Evolutionary conservation across 2,797 vertebrate species (phyloP).

Genomic region (Periparus ater): DNA sequence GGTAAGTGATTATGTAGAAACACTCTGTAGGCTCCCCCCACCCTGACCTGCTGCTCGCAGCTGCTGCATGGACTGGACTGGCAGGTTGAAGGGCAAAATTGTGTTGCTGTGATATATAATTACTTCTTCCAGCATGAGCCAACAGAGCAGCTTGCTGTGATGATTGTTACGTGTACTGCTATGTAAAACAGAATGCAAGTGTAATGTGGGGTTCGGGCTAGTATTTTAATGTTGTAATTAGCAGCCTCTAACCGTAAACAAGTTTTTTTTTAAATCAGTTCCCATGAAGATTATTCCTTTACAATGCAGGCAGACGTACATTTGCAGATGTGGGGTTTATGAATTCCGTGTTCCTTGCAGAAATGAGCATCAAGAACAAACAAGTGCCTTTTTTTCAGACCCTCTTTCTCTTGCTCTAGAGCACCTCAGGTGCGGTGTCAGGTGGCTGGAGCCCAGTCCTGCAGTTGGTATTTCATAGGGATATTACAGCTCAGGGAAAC

Average conservation of each 20-base stretch:
- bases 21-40: neutral
- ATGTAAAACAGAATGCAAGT: conserved; percentile 52
- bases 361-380: neutral
- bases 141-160: conserved; percentile 45
- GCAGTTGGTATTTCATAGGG: neutral
- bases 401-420: neutral
- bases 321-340: neutral
- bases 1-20: conserved; percentile 18
- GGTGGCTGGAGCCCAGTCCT: neutral
- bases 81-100: conserved; percentile 60
- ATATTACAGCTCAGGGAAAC: neutral
- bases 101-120: conserved; percentile 51
- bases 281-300: conserved; percentile 35
- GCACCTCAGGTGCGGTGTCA: neutral
- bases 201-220: conserved; percentile 32
- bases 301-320: neutral
- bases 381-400: neutral
- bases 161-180: conserved; percentile 52
- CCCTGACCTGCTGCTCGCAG: conserved; percentile 17
- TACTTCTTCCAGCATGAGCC: conserved; percentile 58
- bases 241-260: conserved; percentile 54
- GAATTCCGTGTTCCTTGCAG: neutral
- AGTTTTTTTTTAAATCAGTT: neutral
- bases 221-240: conserved; percentile 66
- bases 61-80: conserved; percentile 38